Evolutionary conservation across 2,888 invertebrate species (phyloP), one percentile per base, ranked within the genome.

Genomic region (Ryuthela nishihirai): DNA sequence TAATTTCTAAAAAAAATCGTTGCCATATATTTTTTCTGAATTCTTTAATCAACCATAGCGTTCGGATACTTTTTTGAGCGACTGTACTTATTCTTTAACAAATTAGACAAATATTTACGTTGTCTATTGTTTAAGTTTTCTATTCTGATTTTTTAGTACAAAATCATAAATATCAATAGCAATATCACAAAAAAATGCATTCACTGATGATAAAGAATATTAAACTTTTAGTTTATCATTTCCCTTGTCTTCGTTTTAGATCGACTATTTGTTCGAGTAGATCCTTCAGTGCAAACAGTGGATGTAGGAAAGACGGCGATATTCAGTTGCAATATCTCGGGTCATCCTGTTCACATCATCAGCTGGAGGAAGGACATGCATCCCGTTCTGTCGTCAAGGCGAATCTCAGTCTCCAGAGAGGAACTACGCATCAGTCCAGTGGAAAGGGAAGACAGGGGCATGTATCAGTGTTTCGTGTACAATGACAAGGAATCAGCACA

Each of bases 401-500:
- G 67, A 29, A 55, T 64, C 9, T 29, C 53, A 12, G 50, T 62
- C 7, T 54, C 64, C 6, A 44, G 63, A 17, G 62, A 62, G 23
- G 58, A 60, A 9, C 35, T 65, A 15, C 43, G 56, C 6, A 65
- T 67, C 18, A 56, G 56, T 18, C 60, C 56, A 25, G 65, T 65
- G 10, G 58, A 61, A 29, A 52, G 64, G 32, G 56, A 56, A 18
- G 64, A 67, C 41, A 50, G 35, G 25, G 67, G 67, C 24, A 64
- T 67, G 60, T 67, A 65, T 75, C 94, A 94, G 71, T 94, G 93
- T 73, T 84, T 92, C 67, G 88, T 86, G 5, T 84, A 84, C 70
- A 89, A 88, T 70, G 84, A 86, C 65, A 85, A 85, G 76, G 89
- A 90, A 71, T 87, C 88, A 74, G 84, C 85, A n/a, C 89, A 89